Evolutionary conservation across 2,113 vertebrate genomes (phyloP).

Genomic region (Cairina moschata): DNA sequence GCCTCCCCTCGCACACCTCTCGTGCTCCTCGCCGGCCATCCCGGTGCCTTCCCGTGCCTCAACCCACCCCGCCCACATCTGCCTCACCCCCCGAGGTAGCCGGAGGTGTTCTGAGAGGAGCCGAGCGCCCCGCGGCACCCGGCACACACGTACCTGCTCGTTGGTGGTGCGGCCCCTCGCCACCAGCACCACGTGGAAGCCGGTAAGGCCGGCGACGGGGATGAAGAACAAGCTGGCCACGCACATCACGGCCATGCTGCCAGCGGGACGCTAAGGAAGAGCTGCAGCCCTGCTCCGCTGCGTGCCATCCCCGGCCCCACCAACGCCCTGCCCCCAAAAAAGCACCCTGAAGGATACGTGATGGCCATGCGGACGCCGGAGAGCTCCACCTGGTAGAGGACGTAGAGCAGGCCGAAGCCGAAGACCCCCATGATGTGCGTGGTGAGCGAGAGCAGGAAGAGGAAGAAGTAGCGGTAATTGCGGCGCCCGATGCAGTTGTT

Average conservation of each 20-base stretch:
- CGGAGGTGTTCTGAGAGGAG: fast-evolving
- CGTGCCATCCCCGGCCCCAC: fast-evolving
- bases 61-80: fast-evolving
- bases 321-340: no score
- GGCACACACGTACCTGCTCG: slow-evolving; percentile 83
- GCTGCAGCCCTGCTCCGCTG: fast-evolving
- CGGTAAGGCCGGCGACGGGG: slow-evolving; percentile 93
- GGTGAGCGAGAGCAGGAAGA: slow-evolving; percentile 94
- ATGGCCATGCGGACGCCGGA: slow-evolving; percentile 87
- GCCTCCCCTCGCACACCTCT: neutral
- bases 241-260: slow-evolving; percentile 96
- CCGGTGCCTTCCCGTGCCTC: neutral
- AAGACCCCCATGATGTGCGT: slow-evolving; percentile 93
- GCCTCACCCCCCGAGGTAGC: fast-evolving
- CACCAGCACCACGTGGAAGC: slow-evolving; percentile 96
- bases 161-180: slow-evolving; percentile 95
- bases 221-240: slow-evolving; percentile 96
- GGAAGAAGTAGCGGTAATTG: slow-evolving; percentile 98
- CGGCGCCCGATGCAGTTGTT: slow-evolving; percentile 97
- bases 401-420: slow-evolving; percentile 91
- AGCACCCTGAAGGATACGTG: slow-evolving; percentile 90
- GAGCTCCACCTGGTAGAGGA: slow-evolving; percentile 89
- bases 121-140: fast-evolving
- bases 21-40: neutral
- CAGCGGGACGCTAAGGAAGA: slow-evolving; percentile 68